Evolutionary conservation across 2,797 vertebrate genomes (phyloP), one percentile per base, ranked within the genome.

Genomic region (Percopsis omiscomaycus): DNA sequence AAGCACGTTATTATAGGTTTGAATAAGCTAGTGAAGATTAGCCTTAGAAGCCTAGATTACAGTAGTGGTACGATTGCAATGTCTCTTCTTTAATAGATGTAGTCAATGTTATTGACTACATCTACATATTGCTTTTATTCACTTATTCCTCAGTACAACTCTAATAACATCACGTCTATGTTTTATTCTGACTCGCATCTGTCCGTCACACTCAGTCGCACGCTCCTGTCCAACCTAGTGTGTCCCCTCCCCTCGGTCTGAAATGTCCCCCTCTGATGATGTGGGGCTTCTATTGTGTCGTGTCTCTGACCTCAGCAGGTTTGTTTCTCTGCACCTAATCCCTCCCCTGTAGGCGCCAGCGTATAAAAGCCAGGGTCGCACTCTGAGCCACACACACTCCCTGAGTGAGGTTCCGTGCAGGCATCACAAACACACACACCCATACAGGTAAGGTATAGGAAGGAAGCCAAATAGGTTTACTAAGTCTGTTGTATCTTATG

Each of bases 281-380:
- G 88, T 55, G 50, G 84, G 71, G 64, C 67, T 92, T 92, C 89
- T 90, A 87, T 93, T 93, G 89, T 93, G 76, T 68, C 59, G 5
- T 3, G 42, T 22, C 83, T 87, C 86, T 91, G 86, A 89, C 85
- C 87, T 89, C 90, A 88, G 91, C 90, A 82, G 73, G 80, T 93
- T 91, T 84, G 69, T 83, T 92, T 93, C 89, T 90, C 77, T 80
- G 14, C 32, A 46, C 5, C 32, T 93, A 92, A 94, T 93, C 92
- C 90, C 79, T 72, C 84, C 75, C 78, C 83, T 57, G 69, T 86
- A 87, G 63, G 85, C 88, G 91, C 92, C 92, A 93, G 93, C 70
- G 86, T 94, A 93, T 94, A 94, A 91, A 88, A 92, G 70, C 77
- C 54, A 66, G 46, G 64, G 72, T 68, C 72, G 28, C 27, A 62